A percentile compares a stretch with the other conserved stretches of the same genome.
Evolutionary conservation across 2,797 vertebrate species (phyloP).

Genomic region (Enteromius anoplus): DNA sequence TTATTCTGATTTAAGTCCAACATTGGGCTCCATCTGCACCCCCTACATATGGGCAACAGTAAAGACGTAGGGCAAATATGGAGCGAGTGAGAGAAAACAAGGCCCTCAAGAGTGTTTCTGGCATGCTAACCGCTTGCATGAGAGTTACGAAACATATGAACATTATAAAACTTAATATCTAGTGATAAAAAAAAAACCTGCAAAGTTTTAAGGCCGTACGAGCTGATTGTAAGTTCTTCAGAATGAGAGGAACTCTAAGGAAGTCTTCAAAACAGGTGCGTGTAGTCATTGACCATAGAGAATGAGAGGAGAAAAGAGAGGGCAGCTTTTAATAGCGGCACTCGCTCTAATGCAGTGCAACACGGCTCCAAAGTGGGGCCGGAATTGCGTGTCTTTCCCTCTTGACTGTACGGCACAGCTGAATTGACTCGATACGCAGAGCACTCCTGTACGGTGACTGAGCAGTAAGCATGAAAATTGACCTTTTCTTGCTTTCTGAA

Average conservation of each 20-base stretch:
- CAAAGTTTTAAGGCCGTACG: conserved; percentile 10
- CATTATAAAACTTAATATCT: conserved; percentile 46
- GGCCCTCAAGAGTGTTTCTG: conserved; percentile 24
- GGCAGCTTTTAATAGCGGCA: conserved; percentile 62
- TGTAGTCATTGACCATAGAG: conserved; percentile 43
- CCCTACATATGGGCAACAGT: neutral
- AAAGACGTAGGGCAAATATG: neutral
- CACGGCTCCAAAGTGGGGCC: conserved; percentile 52
- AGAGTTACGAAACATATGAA: conserved; percentile 40
- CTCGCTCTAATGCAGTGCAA: conserved; percentile 55
- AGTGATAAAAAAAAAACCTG: conserved; percentile 29
- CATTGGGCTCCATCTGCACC: conserved; percentile 35
- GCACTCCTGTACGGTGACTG: conserved; percentile 69
- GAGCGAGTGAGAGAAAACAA: conserved; percentile 19
- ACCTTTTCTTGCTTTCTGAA: conserved; percentile 79
- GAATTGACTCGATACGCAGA: conserved; percentile 69
- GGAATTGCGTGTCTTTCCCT: conserved; percentile 62
- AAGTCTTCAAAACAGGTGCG: conserved; percentile 53
- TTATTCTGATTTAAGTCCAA: conserved; percentile 50
- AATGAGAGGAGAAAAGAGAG: conserved; percentile 45
- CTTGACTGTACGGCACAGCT: conserved; percentile 62
- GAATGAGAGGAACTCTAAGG: conserved; percentile 29
- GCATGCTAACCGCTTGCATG: conserved; percentile 14
- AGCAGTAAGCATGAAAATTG: conserved; percentile 76
- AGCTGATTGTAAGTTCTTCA: conserved; percentile 9